Evolutionary conservation across 23 tunicate species (phyloP), one percentile per base, ranked within the genome.

Genomic region (Halocynthia aurantium): DNA sequence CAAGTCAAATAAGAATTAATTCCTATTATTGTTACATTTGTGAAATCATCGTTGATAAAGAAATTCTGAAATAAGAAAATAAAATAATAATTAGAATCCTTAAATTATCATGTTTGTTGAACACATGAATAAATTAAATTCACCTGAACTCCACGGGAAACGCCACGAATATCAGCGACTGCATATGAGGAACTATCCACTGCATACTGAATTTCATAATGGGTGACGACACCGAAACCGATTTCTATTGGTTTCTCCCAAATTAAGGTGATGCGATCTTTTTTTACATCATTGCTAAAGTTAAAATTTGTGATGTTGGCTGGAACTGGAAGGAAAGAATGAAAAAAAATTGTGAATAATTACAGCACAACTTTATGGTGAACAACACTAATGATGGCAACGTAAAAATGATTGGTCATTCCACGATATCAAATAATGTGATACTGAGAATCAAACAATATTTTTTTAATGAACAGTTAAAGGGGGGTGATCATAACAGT

Each of bases 221-320:
- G 13, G 7, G 63, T 74, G 17, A 74, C 78, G 10, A 0, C 5
- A 15, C 78, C 78, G 56, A 53, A 53, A 51, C 78, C 78, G 13
- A 15, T 54, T 74, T 74, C 78, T 51, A 0, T 22, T 10, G 78
- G 63, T 8, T 10, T 15, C 0, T 52, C 57, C 78, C 78, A 74
- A 11, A 64, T 15, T 62, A 74, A 10, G 15, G 55, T 74, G 13
- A 50, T 64, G 10, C 78, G 65, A 22, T 54, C 78, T 56, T 64
- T 55, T 4, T 55, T 54, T 13, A 15, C 78, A 54, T 22, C 19
- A n/a, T n/a, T 31, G 4, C 44, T n/a, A 31, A 4, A 31, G 44
- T 1, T 31, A 31, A 31, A 31, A 31, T 4, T 4, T 31, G 44
- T 31, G 44, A 31, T 31, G 44, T 31, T 4, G 44, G 2, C 44